These are phyloP conservation scores for Bufotes viridis DNA, from an alignment of 2,797 vertebrate genomes.

Conservation along the genomic window DNA sequence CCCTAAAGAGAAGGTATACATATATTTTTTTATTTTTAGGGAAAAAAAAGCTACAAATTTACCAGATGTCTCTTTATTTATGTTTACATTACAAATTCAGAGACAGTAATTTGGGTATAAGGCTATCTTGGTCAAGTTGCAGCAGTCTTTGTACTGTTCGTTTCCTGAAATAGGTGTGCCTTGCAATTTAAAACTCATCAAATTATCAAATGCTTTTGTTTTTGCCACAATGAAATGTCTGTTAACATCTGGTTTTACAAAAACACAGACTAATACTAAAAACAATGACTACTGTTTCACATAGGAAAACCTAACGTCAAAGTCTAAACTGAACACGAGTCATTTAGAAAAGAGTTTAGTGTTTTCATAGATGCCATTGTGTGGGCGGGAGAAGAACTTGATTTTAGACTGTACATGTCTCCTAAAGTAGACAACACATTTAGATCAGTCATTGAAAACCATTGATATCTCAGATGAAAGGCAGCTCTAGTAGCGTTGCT, in stretches of 20 bases:
- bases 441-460: neutral
- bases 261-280: slow-evolving; percentile 25
- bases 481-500: neutral
- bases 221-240: slow-evolving; percentile 21
- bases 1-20: too few relatives aligned
- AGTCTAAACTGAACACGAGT: neutral
- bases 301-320: neutral
- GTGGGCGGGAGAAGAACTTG: neutral
- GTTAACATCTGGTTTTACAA: slow-evolving; percentile 53
- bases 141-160: neutral
- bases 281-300: neutral
- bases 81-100: neutral
- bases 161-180: slow-evolving; percentile 44
- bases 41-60: neutral
- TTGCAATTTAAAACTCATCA: slow-evolving; percentile 33
- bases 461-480: neutral
- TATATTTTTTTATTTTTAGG: neutral
- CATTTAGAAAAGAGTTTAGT: neutral
- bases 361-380: slow-evolving; percentile 1
- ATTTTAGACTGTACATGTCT: neutral
- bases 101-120: neutral
- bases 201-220: slow-evolving; percentile 34
- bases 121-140: neutral
- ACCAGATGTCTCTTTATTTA: neutral
- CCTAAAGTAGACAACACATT: neutral